A percentile compares a stretch with the other conserved stretches of the same genome.
Evolutionary conservation across 2,888 invertebrate genomes (phyloP).

Genomic region (Drosophila crucigera): DNA sequence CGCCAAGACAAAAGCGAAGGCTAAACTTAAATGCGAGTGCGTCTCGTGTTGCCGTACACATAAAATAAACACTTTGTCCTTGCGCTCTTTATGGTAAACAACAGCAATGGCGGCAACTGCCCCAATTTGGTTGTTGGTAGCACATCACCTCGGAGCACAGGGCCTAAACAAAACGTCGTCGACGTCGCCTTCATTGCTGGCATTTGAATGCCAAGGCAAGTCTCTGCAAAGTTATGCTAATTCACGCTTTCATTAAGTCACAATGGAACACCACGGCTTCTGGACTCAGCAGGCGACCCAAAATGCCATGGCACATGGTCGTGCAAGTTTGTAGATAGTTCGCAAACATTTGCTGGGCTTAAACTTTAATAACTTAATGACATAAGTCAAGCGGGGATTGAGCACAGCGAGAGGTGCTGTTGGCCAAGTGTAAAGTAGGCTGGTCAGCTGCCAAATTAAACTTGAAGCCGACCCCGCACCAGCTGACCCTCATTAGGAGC

Average conservation of each 20-base stretch:
- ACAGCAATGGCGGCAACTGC: background rate
- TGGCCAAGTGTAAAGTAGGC: conserved; percentile 67
- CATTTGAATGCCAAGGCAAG: conserved; percentile 47
- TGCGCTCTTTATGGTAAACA: conserved; percentile 34
- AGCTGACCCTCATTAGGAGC: conserved; percentile 74
- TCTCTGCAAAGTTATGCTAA: conserved; percentile 68
- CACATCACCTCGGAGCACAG: background rate
- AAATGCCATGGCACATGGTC: conserved; percentile 30
- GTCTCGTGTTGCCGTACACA: conserved; percentile 39
- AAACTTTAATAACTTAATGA: conserved; percentile 78
- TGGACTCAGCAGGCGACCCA: conserved; percentile 20
- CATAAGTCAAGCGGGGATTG: conserved; percentile 56
- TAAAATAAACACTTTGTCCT: conserved; percentile 75
- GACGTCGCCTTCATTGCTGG: background rate
- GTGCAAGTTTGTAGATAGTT: conserved; percentile 66
- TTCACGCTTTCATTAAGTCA: conserved; percentile 76
- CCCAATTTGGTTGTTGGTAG: conserved; percentile 15
- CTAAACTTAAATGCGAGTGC: conserved; percentile 25
- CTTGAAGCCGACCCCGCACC: conserved; percentile 42
- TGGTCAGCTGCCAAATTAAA: conserved; percentile 77
- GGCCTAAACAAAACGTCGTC: conserved; percentile 32
- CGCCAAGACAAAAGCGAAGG: conserved; percentile 39
- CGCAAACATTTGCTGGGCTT: conserved; percentile 70
- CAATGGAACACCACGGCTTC: conserved; percentile 41
- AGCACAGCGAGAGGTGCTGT: conserved; percentile 5